Evolutionary conservation across 2,113 vertebrate species (phyloP).

Genomic region (Petrocephalus microphthalmus): DNA sequence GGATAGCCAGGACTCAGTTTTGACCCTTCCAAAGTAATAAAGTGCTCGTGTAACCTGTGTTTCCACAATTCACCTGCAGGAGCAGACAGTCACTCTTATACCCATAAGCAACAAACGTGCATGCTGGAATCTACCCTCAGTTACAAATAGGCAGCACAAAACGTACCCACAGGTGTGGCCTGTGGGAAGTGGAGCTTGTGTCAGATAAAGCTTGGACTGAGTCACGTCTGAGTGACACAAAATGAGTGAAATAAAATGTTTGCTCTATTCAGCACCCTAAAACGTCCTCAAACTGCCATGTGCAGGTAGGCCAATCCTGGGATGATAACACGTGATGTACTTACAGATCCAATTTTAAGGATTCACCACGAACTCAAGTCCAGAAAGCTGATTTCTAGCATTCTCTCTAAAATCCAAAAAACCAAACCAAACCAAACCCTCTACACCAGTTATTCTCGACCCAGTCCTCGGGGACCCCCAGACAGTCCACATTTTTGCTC

Average conservation of each 20-base stretch:
- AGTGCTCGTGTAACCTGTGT: background rate
- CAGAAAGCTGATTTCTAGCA: background rate
- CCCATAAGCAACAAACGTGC: background rate
- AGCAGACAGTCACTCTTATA: background rate
- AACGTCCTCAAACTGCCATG: background rate
- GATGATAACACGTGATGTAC: background rate
- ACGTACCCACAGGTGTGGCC: background rate
- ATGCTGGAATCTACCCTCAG: background rate
- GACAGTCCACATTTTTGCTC: background rate
- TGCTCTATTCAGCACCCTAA: background rate
- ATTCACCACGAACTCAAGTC: background rate
- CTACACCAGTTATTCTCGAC: background rate
- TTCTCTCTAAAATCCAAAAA: background rate
- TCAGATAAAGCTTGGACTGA: background rate
- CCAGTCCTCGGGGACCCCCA: background rate
- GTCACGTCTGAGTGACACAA: background rate
- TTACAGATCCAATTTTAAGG: background rate
- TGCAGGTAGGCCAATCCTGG: background rate
- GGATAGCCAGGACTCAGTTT: background rate
- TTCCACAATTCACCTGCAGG: background rate
- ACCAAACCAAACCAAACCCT: background rate
- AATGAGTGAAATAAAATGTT: background rate
- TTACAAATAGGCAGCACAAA: background rate
- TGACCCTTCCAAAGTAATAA: background rate
- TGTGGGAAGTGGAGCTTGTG: background rate